Percentiles rank a stretch among this genome's conserved stretches.
Conservation (phyloP, 2,888 invertebrate species). For the Phaedon cochleariae region DNA sequence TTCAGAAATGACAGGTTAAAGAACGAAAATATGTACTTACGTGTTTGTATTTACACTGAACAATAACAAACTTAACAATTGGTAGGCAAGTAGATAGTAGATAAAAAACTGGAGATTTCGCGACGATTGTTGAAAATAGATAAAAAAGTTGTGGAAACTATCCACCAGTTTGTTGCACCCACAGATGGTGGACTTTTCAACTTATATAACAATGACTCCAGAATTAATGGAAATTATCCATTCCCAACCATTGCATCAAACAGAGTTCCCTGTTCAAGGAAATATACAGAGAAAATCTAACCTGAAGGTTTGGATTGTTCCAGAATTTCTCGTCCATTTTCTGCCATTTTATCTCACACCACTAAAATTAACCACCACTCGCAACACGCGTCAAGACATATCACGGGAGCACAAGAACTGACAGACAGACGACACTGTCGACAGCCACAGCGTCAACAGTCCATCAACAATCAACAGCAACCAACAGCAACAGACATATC, state of each 20-base stretch:
- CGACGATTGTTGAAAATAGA: not conserved
- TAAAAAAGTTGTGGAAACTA: not conserved
- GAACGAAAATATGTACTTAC: slow-evolving; percentile 10
- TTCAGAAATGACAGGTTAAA: not conserved
- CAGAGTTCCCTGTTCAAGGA: slow-evolving; percentile 14
- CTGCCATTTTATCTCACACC: slow-evolving; percentile 59
- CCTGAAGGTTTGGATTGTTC: slow-evolving; percentile 60
- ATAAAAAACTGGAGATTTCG: slow-evolving; percentile 11
- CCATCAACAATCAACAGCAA: not conserved
- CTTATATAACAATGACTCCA: slow-evolving; percentile 58
- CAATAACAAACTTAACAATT: slow-evolving; percentile 12
- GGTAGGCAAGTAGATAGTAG: slow-evolving; percentile 8
- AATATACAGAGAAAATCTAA: slow-evolving; percentile 49
- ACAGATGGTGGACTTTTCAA: slow-evolving; percentile 60
- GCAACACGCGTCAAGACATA: slow-evolving; percentile 42
- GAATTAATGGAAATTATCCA: slow-evolving; percentile 35
- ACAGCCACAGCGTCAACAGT: too few relatives aligned
- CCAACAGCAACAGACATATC: too few relatives aligned
- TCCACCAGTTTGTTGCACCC: slow-evolving; percentile 47
- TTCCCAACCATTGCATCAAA: slow-evolving; percentile 13
- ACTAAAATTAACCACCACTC: slow-evolving; percentile 39
- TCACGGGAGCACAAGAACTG: slow-evolving; percentile 29
- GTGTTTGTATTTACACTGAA: slow-evolving; percentile 7
- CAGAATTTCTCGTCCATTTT: slow-evolving; percentile 60
- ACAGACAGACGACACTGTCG: not conserved